Base-by-base conservation (phyloP, 2,888 invertebrate species). In the Spatulosminthurus flaviceps region DNA sequence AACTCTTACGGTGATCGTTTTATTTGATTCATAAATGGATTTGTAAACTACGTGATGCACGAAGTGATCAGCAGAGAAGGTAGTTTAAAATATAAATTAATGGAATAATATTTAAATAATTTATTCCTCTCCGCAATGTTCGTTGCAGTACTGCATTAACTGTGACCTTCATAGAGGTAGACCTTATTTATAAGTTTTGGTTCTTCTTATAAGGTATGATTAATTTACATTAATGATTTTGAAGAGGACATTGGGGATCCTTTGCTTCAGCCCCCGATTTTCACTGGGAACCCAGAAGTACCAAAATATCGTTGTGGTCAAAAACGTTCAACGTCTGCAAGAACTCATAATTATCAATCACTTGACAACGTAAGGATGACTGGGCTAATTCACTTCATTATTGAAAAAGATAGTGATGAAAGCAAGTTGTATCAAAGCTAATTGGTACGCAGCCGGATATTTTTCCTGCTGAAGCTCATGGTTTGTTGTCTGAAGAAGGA, bases 1-100 rank as follows among this genome's bases (percentile, higher is more conserved):
- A 79, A 79, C 29, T 74, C 74, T 29, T 79, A 69, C 41, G 79
- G 79, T 26, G 79, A 79, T n/a, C 67, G 79, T 9, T 79, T 79
- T 19, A 67, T 79, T 16, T 16, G 60, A 19, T 79, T 79, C 28
- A 28, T 79, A 0, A 24, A 66, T 60, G 29, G 26, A 9, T 79
- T 79, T 66, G 73, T 34, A 4, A 60, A 67, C 51, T 79, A 64
- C 22, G 79, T 79, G 1, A 71, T 79, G 51, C n/a, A 51, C 1
- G 19, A 28, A 29, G 67, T 72, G 0, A 41, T 72, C 13, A 9
- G 22, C 5, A 11, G n/a, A n/a, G 72, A 66, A 42, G 72, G 72
- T 72, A 21, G 11, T 64, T n/a, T n/a, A n/a, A n/a, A n/a, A n/a
- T n/a, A n/a, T n/a, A n/a, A n/a, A n/a, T n/a, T n/a, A n/a, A n/a